These are phyloP conservation scores for Drosophila navojoa DNA, from an alignment of 1,140 invertebrate genomes.

Conservation along the genomic window DNA sequence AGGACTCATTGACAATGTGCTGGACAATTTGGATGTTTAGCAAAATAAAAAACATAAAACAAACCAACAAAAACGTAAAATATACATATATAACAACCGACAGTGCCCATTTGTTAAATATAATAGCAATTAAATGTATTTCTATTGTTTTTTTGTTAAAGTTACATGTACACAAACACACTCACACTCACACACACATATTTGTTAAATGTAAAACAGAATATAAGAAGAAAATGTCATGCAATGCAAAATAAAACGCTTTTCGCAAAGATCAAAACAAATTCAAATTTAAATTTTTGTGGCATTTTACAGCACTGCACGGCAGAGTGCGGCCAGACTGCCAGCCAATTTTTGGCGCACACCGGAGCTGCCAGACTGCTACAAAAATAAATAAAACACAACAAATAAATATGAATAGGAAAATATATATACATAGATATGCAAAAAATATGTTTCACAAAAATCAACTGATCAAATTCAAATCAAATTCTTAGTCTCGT, in stretches of 20 bases:
- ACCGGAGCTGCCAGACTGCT: too few species aligned
- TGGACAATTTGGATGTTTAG: constrained; percentile 68
- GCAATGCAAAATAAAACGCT: constrained; percentile 44
- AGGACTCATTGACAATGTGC: constrained; percentile 72
- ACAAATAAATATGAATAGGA: too few species aligned
- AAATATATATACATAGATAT: too few species aligned
- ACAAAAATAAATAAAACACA: too few species aligned
- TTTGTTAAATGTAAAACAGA: constrained; percentile 42
- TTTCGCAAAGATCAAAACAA: constrained; percentile 11
- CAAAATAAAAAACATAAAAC: neutral
- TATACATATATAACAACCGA: constrained; percentile 47
- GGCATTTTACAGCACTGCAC: constrained; percentile 7
- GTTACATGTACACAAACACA: constrained; percentile 7
- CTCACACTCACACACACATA: constrained; percentile 32
- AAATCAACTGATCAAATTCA: too few species aligned
- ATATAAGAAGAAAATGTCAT: constrained; percentile 2
- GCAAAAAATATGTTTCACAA: too few species aligned
- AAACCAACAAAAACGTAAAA: neutral
- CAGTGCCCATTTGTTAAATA: constrained; percentile 71
- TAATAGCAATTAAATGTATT: constrained; percentile 37
- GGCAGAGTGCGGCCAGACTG: neutral
- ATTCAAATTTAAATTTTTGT: neutral
- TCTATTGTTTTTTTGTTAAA: constrained; percentile 43
- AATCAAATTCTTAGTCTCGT: too few species aligned
- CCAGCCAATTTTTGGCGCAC: too few species aligned